phyloP scores from a whole-genome alignment of 2,797 vertebrate genomes.

The Lophotriccus pileatus region DNA sequence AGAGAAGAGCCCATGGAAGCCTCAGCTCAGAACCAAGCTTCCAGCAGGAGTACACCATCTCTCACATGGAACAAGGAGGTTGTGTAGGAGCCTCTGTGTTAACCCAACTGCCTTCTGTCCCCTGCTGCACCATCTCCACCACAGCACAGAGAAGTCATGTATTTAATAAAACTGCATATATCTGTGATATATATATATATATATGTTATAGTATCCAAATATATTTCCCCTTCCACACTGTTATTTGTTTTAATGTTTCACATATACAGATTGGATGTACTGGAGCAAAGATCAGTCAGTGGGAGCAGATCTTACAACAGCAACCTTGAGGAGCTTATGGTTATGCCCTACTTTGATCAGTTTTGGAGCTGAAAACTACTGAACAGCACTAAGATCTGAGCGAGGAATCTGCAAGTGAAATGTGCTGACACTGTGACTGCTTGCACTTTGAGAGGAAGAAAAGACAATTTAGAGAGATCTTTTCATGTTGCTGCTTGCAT shows the following conservation, averaged over 20 bases:
- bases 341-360: background rate
- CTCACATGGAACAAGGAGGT: fast-evolving
- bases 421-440: background rate
- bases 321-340: background rate
- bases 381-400: background rate
- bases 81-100: background rate
- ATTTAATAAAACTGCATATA: background rate
- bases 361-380: background rate
- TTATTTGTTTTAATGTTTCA: background rate
- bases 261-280: background rate
- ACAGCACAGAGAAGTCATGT: background rate
- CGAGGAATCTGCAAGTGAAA: background rate
- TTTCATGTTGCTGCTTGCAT: background rate
- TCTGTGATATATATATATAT: background rate
- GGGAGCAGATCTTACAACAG: background rate
- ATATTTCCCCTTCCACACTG: background rate
- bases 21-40: background rate
- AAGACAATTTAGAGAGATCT: background rate
- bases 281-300: background rate
- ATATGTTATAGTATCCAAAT: background rate
- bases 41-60: background rate
- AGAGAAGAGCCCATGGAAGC: background rate
- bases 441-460: background rate
- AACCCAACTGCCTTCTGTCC: background rate
- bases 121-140: background rate